Evolutionary conservation across 1,140 invertebrate species (phyloP).

Genomic region (Hydropsyche tenuis): DNA sequence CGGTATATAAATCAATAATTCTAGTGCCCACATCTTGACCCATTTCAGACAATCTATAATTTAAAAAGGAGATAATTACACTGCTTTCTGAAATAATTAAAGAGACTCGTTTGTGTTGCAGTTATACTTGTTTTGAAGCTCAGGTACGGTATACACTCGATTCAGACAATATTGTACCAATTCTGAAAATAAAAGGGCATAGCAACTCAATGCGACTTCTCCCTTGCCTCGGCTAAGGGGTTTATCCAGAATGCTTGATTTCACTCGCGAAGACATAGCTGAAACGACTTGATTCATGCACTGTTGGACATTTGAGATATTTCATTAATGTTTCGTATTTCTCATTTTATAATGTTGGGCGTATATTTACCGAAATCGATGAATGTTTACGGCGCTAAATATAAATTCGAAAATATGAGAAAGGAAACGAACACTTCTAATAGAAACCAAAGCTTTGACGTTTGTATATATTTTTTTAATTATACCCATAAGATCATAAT

Average conservation of each 20-base stretch:
- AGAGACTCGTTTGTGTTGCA: background rate
- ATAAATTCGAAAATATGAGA: too few species aligned
- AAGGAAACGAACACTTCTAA: too few species aligned
- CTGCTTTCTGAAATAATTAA: background rate
- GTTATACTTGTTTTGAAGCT: constrained; percentile 89
- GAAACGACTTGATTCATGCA: too few species aligned
- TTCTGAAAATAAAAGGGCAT: constrained; percentile 96
- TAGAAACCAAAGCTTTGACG: too few species aligned
- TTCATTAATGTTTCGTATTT: too few species aligned
- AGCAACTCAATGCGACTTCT: constrained; percentile 91
- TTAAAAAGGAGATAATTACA: constrained; percentile 57
- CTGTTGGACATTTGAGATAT: too few species aligned
- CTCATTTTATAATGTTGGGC: too few species aligned
- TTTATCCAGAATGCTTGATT: constrained; percentile 89
- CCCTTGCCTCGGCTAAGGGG: constrained; percentile 90
- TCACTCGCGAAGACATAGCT: constrained; percentile 61
- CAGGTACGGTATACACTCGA: constrained; percentile 91
- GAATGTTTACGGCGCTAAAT: too few species aligned
- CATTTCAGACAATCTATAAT: constrained; percentile 90
- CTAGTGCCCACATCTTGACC: constrained; percentile 94
- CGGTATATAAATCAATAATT: constrained; percentile 91
- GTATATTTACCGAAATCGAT: too few species aligned
- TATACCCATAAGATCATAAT: too few species aligned
- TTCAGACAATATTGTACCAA: constrained; percentile 98
- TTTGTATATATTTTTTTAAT: too few species aligned